Base-by-base conservation (phyloP, 1,140 invertebrate species). In the Brachionus manjavacas region DNA sequence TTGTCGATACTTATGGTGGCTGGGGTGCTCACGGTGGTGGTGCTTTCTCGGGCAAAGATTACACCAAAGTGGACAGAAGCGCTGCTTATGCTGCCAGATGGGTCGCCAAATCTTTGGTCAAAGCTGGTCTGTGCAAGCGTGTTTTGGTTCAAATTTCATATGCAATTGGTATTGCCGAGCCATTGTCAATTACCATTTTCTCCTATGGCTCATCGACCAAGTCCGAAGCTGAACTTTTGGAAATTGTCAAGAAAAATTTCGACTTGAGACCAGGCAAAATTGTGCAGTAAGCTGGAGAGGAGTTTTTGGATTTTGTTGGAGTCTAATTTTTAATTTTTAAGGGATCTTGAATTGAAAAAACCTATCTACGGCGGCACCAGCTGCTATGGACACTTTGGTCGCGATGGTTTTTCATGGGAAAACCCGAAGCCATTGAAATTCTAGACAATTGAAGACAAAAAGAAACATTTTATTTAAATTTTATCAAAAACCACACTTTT, bases 351-450 rank as follows among this genome's bases (percentile, higher is more conserved):
- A 88, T 92, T 99, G 81, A 92, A 95, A 87, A 93, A 94, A 86
- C 97, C 98, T 35, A 98, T 99, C 86, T 99, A 99, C 91, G 95
- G 98, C 90, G 93, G 94, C 87, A 99, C 97, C 68, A 96, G 96
- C 87, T 94, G 94, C 43, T 99, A 99, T 89, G 98, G 98, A 49
- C 98, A 99, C 90, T 99, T 99, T 91, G 98, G 98, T 68, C 93
- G 96, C 66, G 92, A 94, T 78, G 94, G 95, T 83, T 99, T 99
- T 90, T 92, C 95, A 85, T 99, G 98, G 98, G 97, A 99, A 91
- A 92, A 94, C 88, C 95, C 96, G 85, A 99, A 98, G 90, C 90
- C 92, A 84, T 91, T 98, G 49, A 91, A 91, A 84, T 90, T 94
- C 43, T 84, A 66, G 52, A 70, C 7, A 28, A 41, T 14, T 20